A percentile compares a stretch with the other conserved stretches of the same genome.
Conservation (phyloP, 2,113 vertebrate genomes). For the Noturus placidus region DNA sequence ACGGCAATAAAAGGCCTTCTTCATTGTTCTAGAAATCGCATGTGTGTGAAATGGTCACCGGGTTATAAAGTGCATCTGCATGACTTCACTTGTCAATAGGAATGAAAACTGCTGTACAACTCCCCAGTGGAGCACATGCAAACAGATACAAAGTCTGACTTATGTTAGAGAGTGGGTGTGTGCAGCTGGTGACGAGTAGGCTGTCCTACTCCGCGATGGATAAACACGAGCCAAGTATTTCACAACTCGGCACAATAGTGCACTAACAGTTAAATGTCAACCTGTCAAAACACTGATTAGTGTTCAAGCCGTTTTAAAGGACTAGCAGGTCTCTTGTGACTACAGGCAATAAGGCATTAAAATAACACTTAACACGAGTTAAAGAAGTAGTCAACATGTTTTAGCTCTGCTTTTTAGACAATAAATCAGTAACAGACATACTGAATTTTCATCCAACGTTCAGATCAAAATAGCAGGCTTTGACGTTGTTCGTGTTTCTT, state of each 20-base stretch:
- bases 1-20: not conserved
- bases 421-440: not conserved
- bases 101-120: conserved; percentile 38
- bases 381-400: not conserved
- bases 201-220: conserved; percentile 63
- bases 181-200: conserved; percentile 64
- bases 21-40: conserved; percentile 14
- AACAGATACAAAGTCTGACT: conserved; percentile 62
- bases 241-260: conserved; percentile 60
- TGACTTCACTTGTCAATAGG: conserved; percentile 33
- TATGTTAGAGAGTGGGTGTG: conserved; percentile 62
- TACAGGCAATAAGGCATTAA: conserved; percentile 52
- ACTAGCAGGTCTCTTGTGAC: conserved; percentile 56
- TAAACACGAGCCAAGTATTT: conserved; percentile 62
- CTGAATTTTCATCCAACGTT: not conserved
- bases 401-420: conserved; percentile 22
- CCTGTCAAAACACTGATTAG: conserved; percentile 76
- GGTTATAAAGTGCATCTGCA: conserved; percentile 25
- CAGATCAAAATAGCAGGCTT: conserved; percentile 6
- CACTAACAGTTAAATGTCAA: conserved; percentile 68
- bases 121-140: conserved; percentile 43
- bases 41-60: conserved; percentile 18
- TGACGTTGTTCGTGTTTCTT: not conserved
- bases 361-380: not conserved
- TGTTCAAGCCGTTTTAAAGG: conserved; percentile 60